Conservation (phyloP, 2,113 vertebrate species). For the Pristiophorus japonicus region DNA sequence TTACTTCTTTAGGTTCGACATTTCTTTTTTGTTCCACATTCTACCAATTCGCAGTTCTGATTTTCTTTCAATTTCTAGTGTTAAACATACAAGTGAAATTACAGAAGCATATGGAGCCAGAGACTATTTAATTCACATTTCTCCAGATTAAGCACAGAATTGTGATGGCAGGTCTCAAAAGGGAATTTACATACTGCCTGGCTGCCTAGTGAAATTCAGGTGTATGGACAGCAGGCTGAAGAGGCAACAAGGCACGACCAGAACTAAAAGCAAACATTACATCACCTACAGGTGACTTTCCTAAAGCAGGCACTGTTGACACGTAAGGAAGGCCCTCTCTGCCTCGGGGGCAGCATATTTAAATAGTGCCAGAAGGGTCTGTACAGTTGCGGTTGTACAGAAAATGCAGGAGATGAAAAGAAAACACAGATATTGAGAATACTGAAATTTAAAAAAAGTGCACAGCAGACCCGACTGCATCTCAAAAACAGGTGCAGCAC, state of each 20-base stretch:
- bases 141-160: neutral
- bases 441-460: neutral
- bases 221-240: neutral
- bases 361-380: neutral
- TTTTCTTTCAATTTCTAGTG: neutral
- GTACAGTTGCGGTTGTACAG: neutral
- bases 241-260: neutral
- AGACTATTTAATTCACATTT: neutral
- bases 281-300: neutral
- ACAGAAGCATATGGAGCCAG: neutral
- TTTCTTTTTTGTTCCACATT: neutral
- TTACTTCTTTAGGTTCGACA: neutral
- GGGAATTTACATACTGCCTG: neutral
- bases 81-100: neutral
- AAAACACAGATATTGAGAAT: neutral
- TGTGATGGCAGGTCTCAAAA: neutral
- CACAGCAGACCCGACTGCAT: neutral
- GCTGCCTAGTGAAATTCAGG: neutral
- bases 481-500: neutral
- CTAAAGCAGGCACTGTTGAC: neutral
- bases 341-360: neutral
- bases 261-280: slow-evolving; percentile 8
- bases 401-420: neutral
- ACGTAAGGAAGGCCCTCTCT: neutral
- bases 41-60: neutral